A percentile compares a stretch with the other conserved stretches of the same genome.
These are phyloP conservation scores for Xestia c-nigrum DNA, from an alignment of 2,888 invertebrate genomes.

Conservation along the genomic window DNA sequence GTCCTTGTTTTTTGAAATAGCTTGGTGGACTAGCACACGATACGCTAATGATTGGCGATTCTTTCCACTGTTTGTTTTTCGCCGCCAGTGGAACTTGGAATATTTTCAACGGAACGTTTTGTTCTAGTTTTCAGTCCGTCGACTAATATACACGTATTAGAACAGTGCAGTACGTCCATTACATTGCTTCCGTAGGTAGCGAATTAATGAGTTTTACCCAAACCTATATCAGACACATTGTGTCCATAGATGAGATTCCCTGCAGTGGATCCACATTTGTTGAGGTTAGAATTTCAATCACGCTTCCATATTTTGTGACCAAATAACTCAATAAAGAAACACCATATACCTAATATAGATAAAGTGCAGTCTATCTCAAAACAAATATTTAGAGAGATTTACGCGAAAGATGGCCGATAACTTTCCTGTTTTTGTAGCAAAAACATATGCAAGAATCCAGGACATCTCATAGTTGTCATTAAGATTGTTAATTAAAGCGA, in stretches of 20 bases:
- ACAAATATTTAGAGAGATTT: constrained; percentile 9
- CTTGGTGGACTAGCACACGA: constrained; percentile 38
- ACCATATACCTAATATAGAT: neutral
- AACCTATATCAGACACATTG: neutral
- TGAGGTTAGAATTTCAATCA: neutral
- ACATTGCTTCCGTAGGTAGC: neutral
- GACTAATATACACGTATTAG: neutral
- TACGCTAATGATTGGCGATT: constrained; percentile 51
- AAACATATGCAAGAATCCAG: neutral
- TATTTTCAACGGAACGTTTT: constrained; percentile 19
- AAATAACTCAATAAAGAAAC: neutral
- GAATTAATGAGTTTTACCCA: neutral
- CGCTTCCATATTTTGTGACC: neutral
- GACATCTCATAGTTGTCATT: neutral
- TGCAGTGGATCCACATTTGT: neutral
- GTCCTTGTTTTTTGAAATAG: constrained; percentile 35
- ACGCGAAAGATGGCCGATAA: neutral
- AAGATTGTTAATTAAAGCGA: constrained; percentile 5
- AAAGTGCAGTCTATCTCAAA: neutral
- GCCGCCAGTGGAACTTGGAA: constrained; percentile 42
- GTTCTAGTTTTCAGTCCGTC: constrained; percentile 26
- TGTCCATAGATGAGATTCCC: neutral
- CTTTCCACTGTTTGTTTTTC: constrained; percentile 41
- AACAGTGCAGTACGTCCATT: neutral
- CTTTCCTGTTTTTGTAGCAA: neutral